Evolutionary conservation across 2,888 invertebrate species (phyloP).

Genomic region (Megalurothrips usitatus): DNA sequence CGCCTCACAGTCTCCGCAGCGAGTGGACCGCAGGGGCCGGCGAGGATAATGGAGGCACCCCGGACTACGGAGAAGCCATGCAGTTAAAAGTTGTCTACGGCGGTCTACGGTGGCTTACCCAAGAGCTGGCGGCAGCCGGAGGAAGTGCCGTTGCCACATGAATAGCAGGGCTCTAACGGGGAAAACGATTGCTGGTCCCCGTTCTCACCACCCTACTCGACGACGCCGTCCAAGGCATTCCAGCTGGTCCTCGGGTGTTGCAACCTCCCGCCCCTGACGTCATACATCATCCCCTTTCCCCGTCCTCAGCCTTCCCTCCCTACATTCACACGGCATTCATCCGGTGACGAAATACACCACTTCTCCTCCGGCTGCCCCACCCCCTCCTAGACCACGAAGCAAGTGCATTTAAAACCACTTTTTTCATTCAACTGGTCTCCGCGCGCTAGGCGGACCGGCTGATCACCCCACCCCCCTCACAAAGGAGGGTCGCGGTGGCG

Average conservation of each 20-base stretch:
- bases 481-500: neutral
- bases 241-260: too few relatives aligned
- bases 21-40: neutral
- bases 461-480: neutral
- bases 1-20: too few relatives aligned
- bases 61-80: neutral
- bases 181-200: neutral
- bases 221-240: too few relatives aligned
- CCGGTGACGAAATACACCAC: neutral
- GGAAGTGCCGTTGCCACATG: too few relatives aligned
- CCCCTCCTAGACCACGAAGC: neutral
- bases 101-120: neutral
- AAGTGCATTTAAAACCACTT: constrained; percentile 8
- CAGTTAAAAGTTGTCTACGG: too few relatives aligned
- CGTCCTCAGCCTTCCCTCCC: neutral
- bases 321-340: neutral
- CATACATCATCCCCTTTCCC: neutral
- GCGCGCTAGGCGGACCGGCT: neutral
- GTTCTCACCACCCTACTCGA: too few relatives aligned
- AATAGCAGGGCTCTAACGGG: neutral
- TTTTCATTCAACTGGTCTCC: neutral
- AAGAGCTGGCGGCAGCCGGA: neutral
- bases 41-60: neutral
- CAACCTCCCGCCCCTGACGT: too few relatives aligned
- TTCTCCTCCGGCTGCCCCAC: neutral